These are phyloP conservation scores for Aphaenogaster ashmeadi DNA, from an alignment of 1,140 invertebrate genomes.

Conservation along the genomic window DNA sequence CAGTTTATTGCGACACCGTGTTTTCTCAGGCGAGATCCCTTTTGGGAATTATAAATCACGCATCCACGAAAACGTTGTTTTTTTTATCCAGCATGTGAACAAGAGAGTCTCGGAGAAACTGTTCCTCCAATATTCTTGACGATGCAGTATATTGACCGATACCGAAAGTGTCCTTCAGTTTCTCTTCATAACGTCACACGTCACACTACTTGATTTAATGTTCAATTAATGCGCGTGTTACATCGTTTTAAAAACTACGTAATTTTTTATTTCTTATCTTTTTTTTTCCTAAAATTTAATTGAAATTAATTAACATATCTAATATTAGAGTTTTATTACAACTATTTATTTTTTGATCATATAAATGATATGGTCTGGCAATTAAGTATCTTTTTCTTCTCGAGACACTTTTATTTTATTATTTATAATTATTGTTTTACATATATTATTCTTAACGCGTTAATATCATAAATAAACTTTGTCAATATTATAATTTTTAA, in stretches of 20 bases:
- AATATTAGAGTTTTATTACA: neutral
- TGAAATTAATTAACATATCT: neutral
- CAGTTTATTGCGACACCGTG: constrained; percentile 69
- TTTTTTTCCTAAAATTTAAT: neutral
- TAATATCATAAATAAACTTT: neutral
- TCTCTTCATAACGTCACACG: neutral
- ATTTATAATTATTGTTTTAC: neutral
- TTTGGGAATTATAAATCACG: constrained; percentile 54
- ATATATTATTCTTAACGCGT: neutral
- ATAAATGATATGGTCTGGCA: neutral
- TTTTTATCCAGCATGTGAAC: neutral
- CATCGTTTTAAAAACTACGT: neutral
- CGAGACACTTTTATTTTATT: neutral
- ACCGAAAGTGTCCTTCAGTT: neutral
- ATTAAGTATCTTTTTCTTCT: neutral
- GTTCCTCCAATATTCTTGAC: neutral
- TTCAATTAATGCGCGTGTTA: neutral
- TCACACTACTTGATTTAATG: neutral
- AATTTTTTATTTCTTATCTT: neutral
- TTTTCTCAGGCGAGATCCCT: constrained; percentile 36
- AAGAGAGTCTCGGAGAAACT: neutral
- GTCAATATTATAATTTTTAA: neutral
- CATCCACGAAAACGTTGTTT: neutral
- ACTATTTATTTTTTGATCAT: neutral
- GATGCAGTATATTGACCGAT: neutral